Conservation (phyloP, 2,113 vertebrate genomes). For the Nothocercus nigrocapillus region DNA sequence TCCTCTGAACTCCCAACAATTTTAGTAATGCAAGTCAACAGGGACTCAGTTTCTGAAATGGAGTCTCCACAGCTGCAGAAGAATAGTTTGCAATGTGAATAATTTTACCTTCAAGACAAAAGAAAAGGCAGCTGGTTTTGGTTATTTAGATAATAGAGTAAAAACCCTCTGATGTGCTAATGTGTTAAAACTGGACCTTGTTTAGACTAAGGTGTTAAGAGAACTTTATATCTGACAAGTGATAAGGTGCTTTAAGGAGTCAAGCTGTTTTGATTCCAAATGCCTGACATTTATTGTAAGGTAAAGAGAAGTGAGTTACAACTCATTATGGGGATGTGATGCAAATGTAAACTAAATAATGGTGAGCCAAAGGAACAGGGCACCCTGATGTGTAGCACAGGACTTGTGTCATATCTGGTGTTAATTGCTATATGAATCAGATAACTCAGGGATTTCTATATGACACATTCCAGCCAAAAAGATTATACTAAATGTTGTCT, state of each 20-base stretch:
- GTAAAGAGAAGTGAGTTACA: neutral
- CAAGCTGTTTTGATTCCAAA: neutral
- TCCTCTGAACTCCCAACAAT: neutral
- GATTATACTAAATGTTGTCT: neutral
- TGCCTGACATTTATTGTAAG: neutral
- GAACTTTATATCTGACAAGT: neutral
- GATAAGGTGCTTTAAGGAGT: neutral
- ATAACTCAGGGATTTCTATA: neutral
- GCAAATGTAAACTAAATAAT: neutral
- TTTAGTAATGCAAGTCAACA: neutral
- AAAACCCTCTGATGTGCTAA: neutral
- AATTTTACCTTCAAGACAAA: neutral
- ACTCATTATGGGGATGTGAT: no score
- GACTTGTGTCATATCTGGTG: neutral
- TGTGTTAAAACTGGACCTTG: neutral
- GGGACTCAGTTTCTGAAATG: neutral
- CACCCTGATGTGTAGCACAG: neutral
- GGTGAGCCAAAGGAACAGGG: neutral
- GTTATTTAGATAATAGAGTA: neutral
- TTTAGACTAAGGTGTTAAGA: neutral
- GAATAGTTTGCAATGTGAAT: neutral
- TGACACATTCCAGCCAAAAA: neutral
- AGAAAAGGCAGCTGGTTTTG: neutral
- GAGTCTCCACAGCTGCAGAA: neutral
- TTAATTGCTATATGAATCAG: neutral